A percentile compares a stretch with the other conserved stretches of the same genome.
Evolutionary conservation across 2,113 vertebrate genomes (phyloP).

Genomic region (Labeo rohita): DNA sequence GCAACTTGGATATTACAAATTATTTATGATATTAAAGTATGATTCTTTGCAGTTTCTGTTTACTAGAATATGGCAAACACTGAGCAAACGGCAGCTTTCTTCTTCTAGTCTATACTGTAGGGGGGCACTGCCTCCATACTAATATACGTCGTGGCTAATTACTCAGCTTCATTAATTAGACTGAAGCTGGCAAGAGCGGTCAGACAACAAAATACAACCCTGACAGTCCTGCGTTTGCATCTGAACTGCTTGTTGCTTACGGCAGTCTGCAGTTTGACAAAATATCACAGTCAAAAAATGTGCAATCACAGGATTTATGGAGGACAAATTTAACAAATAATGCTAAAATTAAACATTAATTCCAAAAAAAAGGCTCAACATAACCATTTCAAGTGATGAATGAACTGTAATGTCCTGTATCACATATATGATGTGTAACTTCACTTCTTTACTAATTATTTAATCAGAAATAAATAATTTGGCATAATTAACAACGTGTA

Average conservation of each 20-base stretch:
- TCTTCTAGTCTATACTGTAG: constrained; percentile 72
- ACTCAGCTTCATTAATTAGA: constrained; percentile 41
- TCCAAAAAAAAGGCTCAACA: too few species aligned
- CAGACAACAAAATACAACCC: background rate
- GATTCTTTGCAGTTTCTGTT: background rate
- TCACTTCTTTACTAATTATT: background rate
- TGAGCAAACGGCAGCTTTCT: background rate
- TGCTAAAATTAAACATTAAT: too few species aligned
- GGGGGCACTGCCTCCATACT: constrained; percentile 75
- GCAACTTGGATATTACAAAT: too few species aligned
- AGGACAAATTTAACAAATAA: too few species aligned
- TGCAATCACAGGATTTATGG: background rate
- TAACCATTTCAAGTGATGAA: background rate
- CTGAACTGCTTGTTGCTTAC: background rate
- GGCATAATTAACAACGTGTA: background rate
- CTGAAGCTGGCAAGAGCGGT: background rate
- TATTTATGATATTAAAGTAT: background rate
- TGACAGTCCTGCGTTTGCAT: background rate
- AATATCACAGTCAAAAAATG: background rate
- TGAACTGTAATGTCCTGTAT: background rate
- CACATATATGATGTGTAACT: background rate
- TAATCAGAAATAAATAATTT: background rate
- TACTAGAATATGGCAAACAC: background rate
- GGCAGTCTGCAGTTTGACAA: background rate
- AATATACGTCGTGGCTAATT: constrained; percentile 59